A percentile compares a stretch with the other conserved stretches of the same genome.
Conservation (phyloP, 2,797 vertebrate genomes). For the Caiman crocodilus region DNA sequence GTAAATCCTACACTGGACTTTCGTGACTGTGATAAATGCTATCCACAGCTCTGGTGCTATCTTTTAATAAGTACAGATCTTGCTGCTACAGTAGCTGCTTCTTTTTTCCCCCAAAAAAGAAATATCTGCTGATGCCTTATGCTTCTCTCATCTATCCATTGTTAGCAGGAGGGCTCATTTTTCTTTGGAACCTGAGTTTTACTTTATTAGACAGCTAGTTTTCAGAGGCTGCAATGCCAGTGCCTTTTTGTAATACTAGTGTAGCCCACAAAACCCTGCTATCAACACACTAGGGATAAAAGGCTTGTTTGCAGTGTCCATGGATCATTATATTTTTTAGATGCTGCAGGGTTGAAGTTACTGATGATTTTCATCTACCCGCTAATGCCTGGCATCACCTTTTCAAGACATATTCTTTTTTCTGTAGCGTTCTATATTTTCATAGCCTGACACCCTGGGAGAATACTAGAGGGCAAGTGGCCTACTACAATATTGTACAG, state of each 20-base stretch:
- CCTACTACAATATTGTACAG: not conserved
- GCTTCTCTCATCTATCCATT: not conserved
- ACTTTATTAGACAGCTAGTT: conserved; percentile 37
- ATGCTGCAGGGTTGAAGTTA: conserved; percentile 37
- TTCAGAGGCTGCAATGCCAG: conserved; percentile 19
- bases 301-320: not conserved
- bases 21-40: conserved; percentile 30
- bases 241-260: conserved; percentile 18
- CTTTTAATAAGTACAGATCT: conserved; percentile 51
- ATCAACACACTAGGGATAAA: conserved; percentile 55
- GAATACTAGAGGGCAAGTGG: not conserved
- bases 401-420: not conserved
- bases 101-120: conserved; percentile 9
- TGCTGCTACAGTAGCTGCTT: not conserved
- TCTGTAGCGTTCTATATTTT: not conserved
- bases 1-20: conserved; percentile 47
- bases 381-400: not conserved
- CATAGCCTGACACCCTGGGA: not conserved
- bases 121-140: not conserved
- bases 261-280: conserved; percentile 19
- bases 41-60: conserved; percentile 10
- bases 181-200: not conserved
- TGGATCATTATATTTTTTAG: conserved; percentile 37
- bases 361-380: not conserved
- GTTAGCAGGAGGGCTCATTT: not conserved